phyloP scores from a whole-genome alignment of 1,140 invertebrate genomes.

The Drosophila subobscura region DNA sequence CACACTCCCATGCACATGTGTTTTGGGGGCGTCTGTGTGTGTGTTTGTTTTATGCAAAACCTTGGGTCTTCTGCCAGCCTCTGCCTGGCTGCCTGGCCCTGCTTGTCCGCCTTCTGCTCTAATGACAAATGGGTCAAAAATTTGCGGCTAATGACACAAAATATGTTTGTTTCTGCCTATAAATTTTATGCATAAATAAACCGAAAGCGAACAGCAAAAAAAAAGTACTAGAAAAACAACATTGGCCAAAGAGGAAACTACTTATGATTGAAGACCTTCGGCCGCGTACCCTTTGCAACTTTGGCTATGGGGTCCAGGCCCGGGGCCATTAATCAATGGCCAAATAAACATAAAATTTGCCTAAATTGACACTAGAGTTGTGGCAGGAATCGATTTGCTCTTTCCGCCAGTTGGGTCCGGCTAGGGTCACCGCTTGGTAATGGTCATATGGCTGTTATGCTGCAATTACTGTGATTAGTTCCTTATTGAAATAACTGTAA shows the following conservation, averaged over 20 bases:
- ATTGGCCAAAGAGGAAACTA: constrained; percentile 9
- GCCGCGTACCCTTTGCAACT: constrained; percentile 40
- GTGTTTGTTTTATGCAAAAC: constrained; percentile 78
- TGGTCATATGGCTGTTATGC: too few species aligned
- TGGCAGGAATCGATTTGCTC: constrained; percentile 13
- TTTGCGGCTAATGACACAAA: constrained; percentile 78
- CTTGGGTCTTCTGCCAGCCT: constrained; percentile 14
- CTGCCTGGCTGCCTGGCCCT: constrained; percentile 13
- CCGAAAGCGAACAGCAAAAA: constrained; percentile 16
- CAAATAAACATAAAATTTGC: constrained; percentile 76
- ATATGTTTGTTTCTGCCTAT: constrained; percentile 74
- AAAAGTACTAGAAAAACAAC: constrained; percentile 2
- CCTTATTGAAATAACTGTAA: too few species aligned
- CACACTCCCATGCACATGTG: not conserved
- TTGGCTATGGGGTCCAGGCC: not conserved
- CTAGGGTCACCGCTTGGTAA: not conserved
- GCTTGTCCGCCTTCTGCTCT: constrained; percentile 57
- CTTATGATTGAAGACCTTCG: constrained; percentile 73
- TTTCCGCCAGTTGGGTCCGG: constrained; percentile 6
- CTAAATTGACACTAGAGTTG: constrained; percentile 57
- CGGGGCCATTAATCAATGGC: constrained; percentile 66
- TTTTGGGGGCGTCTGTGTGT: constrained; percentile 29
- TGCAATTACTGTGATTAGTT: too few species aligned
- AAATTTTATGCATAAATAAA: constrained; percentile 78
- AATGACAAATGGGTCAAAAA: constrained; percentile 82